phyloP scores from a whole-genome alignment of 2,113 vertebrate species.

The Eclectus roratus region DNA sequence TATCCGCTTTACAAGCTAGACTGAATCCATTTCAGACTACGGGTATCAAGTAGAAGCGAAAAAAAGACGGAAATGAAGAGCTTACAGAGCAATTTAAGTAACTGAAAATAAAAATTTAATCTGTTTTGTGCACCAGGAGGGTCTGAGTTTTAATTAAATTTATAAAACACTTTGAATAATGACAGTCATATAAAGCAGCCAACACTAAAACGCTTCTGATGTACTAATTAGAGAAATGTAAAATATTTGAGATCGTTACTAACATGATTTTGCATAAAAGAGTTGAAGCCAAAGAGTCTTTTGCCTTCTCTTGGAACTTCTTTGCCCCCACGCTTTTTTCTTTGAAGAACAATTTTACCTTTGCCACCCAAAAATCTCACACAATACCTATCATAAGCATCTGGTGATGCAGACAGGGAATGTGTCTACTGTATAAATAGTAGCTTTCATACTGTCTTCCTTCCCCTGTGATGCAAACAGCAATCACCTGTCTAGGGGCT shows the following conservation, averaged over 20 bases:
- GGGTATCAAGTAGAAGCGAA: neutral
- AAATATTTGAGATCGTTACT: neutral
- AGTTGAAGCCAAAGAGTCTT: neutral
- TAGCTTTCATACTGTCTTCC: neutral
- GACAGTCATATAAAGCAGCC: neutral
- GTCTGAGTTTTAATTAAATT: neutral
- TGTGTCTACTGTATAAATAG: conserved; percentile 50
- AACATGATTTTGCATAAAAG: neutral
- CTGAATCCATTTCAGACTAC: neutral
- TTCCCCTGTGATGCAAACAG: neutral
- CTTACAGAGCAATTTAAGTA: neutral
- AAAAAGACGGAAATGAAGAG: neutral
- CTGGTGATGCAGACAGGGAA: neutral
- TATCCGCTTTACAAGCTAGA: neutral
- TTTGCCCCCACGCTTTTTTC: neutral
- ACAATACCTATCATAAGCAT: neutral
- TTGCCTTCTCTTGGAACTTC: neutral
- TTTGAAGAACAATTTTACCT: neutral
- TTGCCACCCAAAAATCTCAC: neutral
- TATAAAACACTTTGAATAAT: neutral
- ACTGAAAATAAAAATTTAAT: neutral
- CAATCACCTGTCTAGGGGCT: conserved; percentile 12
- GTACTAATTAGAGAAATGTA: neutral
- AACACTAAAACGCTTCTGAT: neutral
- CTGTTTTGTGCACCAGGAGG: neutral